phyloP scores from a whole-genome alignment of 2,113 vertebrate species.

The Pelecanoides urinatrix region DNA sequence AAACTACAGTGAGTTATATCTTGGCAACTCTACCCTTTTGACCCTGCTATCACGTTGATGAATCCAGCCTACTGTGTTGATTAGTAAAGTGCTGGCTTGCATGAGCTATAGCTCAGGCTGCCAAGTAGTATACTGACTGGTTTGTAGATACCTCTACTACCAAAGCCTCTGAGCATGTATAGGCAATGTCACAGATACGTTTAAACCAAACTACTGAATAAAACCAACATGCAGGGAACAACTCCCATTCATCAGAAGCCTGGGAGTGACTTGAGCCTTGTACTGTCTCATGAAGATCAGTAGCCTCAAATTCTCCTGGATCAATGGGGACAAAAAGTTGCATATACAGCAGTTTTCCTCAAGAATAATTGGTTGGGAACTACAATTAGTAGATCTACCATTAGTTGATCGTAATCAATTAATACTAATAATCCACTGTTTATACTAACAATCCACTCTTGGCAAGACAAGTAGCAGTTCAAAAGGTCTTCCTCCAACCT shows the following conservation, averaged over 20 bases:
- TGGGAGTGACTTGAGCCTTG: neutral
- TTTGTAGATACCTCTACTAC: neutral
- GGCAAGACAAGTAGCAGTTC: neutral
- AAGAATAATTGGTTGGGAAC: neutral
- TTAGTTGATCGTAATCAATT: neutral
- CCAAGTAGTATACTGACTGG: neutral
- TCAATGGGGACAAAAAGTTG: neutral
- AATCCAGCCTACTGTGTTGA: slow-evolving; percentile 23
- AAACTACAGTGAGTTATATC: neutral
- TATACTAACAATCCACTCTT: neutral
- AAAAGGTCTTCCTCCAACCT: neutral
- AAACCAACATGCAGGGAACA: neutral
- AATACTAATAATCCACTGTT: neutral
- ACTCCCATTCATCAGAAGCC: neutral
- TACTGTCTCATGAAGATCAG: neutral
- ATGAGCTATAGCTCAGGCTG: neutral
- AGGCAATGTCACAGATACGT: neutral
- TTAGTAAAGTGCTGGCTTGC: neutral
- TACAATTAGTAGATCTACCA: neutral
- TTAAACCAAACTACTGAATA: neutral
- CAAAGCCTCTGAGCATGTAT: neutral
- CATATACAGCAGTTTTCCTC: neutral
- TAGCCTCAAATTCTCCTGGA: neutral
- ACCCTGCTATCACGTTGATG: slow-evolving; percentile 11
- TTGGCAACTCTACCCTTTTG: slow-evolving; percentile 14